Conservation (phyloP, 2,888 invertebrate genomes). For the Aspidiotus destructor region DNA sequence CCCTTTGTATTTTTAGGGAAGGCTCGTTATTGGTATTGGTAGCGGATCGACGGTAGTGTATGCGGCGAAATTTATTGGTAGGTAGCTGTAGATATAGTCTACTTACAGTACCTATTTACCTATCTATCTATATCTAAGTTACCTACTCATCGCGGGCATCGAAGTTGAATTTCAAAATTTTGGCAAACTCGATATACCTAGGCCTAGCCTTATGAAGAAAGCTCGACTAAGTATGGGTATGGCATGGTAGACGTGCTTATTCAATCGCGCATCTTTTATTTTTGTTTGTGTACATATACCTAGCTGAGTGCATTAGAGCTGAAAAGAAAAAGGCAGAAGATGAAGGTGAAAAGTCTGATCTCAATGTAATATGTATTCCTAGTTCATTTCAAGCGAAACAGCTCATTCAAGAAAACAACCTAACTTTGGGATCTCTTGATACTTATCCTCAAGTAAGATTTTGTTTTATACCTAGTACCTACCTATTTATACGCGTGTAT, state of each 20-base stretch:
- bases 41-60: slow-evolving; percentile 91
- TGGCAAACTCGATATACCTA: too few species aligned
- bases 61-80: slow-evolving; percentile 73
- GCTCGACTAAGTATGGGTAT: too few species aligned
- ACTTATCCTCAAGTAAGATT: slow-evolving; percentile 54
- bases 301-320: slow-evolving; percentile 12
- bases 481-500: too few species aligned
- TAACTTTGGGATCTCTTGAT: slow-evolving; percentile 76
- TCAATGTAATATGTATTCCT: slow-evolving; percentile 71
- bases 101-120: background rate
- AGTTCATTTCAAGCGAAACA: slow-evolving; percentile 92
- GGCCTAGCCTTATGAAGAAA: too few species aligned
- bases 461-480: too few species aligned
- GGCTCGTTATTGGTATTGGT: slow-evolving; percentile 76
- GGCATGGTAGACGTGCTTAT: too few species aligned
- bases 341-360: slow-evolving; percentile 7
- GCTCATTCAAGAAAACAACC: slow-evolving; percentile 67
- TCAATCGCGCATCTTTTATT: too few species aligned
- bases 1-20: slow-evolving; percentile 44
- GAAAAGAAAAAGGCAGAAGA: slow-evolving; percentile 1
- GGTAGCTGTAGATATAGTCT: background rate
- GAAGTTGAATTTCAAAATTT: too few species aligned
- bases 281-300: too few species aligned
- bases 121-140: too few species aligned
- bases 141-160: too few species aligned